Percentiles rank a stretch among this genome's conserved stretches.
phyloP scores from a whole-genome alignment of 35 echinoderm and acorn worm genomes.

The Strongylocentrotus purpuratus region DNA sequence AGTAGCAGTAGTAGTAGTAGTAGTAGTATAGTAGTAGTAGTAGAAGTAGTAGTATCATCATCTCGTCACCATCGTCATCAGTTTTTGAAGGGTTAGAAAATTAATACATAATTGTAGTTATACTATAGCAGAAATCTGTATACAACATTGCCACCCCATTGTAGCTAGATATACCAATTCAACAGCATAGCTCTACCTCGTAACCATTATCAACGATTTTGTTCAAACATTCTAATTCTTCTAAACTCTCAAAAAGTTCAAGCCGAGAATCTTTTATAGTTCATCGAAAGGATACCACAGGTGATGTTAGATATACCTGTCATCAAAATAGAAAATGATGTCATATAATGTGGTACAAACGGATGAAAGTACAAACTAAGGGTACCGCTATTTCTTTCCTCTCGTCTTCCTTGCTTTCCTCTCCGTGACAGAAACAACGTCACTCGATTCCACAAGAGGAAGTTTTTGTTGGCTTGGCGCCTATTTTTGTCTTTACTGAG shows the following conservation, averaged over 20 bases:
- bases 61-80: no score
- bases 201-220: no score
- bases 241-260: not conserved
- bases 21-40: not conserved
- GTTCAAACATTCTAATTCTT: not conserved
- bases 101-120: no score
- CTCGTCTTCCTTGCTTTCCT: not conserved
- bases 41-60: not conserved
- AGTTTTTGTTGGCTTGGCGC: not conserved
- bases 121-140: no score
- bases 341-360: not conserved
- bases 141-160: no score
- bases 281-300: not conserved
- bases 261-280: not conserved
- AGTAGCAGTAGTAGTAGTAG: not conserved
- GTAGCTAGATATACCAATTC: no score
- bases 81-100: no score
- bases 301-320: not conserved
- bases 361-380: not conserved
- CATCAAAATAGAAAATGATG: constrained; percentile 1
- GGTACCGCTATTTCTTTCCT: not conserved
- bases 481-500: not conserved
- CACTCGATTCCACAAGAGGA: not conserved
- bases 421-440: not conserved
- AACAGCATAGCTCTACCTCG: no score